phyloP scores from a whole-genome alignment of 2,888 invertebrate genomes.

The Unio pictorum region DNA sequence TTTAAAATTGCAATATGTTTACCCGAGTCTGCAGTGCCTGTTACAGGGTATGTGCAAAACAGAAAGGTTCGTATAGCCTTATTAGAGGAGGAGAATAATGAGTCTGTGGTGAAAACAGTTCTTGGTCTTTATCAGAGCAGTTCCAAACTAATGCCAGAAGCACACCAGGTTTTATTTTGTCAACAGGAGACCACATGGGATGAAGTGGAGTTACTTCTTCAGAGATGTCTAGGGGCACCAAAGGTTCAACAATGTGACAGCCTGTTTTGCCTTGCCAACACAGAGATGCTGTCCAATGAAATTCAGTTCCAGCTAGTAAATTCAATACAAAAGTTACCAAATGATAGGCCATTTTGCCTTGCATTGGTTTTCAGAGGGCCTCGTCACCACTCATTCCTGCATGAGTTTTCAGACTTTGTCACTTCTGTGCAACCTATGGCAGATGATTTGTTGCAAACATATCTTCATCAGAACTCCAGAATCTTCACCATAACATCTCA shows the following conservation, averaged over 20 bases:
- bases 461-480: conserved; percentile 15
- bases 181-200: conserved; percentile 34
- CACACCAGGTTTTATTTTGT: conserved; percentile 45
- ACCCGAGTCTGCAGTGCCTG: conserved; percentile 5
- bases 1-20: conserved; percentile 13
- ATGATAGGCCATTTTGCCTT: conserved; percentile 14
- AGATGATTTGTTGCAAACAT: conserved; percentile 9
- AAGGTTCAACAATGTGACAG: not conserved
- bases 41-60: conserved; percentile 31
- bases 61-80: conserved; percentile 31
- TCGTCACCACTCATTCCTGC: conserved; percentile 35
- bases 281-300: conserved; percentile 39
- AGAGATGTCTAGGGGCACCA: conserved; percentile 29
- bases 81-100: conserved; percentile 35
- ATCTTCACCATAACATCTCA: conserved; percentile 35
- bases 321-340: conserved; percentile 12
- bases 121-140: conserved; percentile 38
- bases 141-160: conserved; percentile 31
- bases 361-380: conserved; percentile 41
- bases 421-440: conserved; percentile 15
- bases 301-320: conserved; percentile 39
- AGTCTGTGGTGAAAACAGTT: conserved; percentile 33
- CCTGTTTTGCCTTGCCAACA: conserved; percentile 40
- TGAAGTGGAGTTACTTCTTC: conserved; percentile 37
- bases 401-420: conserved; percentile 22